phyloP scores from a whole-genome alignment of 2,888 invertebrate species.

The Sipha maydis region DNA sequence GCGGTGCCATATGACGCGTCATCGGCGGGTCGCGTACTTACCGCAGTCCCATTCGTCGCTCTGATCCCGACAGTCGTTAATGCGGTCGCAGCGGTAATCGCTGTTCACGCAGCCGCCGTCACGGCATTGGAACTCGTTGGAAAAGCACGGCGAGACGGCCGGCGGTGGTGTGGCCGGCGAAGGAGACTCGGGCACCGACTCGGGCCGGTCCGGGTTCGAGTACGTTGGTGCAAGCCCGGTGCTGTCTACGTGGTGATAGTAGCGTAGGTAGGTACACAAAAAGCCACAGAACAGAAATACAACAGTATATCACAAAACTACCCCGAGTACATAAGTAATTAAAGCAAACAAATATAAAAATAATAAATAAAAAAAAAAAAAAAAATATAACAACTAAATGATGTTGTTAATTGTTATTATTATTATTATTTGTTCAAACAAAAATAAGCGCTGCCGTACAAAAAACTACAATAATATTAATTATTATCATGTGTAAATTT shows the following conservation, averaged over 20 bases:
- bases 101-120: conserved; percentile 75
- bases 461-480: not conserved
- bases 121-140: conserved; percentile 79
- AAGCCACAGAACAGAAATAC: conserved; percentile 51
- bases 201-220: conserved; percentile 68
- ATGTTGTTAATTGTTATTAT: not conserved
- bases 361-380: no score
- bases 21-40: conserved; percentile 10
- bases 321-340: not conserved
- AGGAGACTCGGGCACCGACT: conserved; percentile 77
- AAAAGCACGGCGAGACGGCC: conserved; percentile 69
- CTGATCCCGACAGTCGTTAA: conserved; percentile 78
- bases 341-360: not conserved
- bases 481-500: not conserved
- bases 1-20: not conserved
- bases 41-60: conserved; percentile 79
- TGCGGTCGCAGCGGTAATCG: conserved; percentile 74
- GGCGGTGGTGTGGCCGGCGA: conserved; percentile 77
- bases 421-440: no score
- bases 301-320: conserved; percentile 5
- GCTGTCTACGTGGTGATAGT: conserved; percentile 9
- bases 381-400: no score
- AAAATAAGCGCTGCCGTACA: not conserved
- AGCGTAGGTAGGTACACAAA: not conserved
- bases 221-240: not conserved